Percentiles rank a stretch among this genome's conserved stretches.
phyloP scores from a whole-genome alignment of 2,888 invertebrate species.

The Gymnoscelis rufifasciata region DNA sequence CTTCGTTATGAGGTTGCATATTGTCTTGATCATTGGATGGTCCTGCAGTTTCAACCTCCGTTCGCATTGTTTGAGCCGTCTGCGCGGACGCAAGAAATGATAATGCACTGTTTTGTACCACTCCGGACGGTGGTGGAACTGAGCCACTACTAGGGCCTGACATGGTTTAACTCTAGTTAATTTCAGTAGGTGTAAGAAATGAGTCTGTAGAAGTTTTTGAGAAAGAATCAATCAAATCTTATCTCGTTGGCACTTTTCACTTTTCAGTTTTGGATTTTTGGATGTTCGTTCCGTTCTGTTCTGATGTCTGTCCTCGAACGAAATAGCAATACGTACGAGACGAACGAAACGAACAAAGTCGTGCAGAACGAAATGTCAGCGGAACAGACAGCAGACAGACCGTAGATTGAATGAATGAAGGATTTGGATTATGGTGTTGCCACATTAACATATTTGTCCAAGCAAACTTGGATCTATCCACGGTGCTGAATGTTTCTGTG shows the following conservation, averaged over 20 bases:
- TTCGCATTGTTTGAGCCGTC: conserved; percentile 26
- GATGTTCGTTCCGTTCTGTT: background rate
- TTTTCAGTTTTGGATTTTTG: background rate
- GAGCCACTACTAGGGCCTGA: conserved; percentile 34
- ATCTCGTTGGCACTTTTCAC: background rate
- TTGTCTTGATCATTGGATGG: conserved; percentile 22
- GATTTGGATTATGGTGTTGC: no score
- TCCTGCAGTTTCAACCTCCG: conserved; percentile 25
- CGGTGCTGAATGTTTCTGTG: no score
- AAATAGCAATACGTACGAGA: no score
- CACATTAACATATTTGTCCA: no score
- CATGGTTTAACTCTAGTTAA: conserved; percentile 3
- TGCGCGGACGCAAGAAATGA: conserved; percentile 63
- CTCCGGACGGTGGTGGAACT: conserved; percentile 42
- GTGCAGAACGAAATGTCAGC: no score
- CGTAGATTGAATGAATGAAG: no score
- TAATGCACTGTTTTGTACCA: conserved; percentile 60
- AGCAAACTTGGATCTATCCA: no score
- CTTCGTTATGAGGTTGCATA: conserved; percentile 18
- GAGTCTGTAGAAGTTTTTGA: background rate
- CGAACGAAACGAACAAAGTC: no score
- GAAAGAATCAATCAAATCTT: no score
- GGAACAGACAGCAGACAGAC: no score
- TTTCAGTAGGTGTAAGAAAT: background rate
- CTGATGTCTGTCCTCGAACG: no score